These are phyloP conservation scores for Volucella inanis DNA, from an alignment of 2,888 invertebrate species.

Conservation along the genomic window DNA sequence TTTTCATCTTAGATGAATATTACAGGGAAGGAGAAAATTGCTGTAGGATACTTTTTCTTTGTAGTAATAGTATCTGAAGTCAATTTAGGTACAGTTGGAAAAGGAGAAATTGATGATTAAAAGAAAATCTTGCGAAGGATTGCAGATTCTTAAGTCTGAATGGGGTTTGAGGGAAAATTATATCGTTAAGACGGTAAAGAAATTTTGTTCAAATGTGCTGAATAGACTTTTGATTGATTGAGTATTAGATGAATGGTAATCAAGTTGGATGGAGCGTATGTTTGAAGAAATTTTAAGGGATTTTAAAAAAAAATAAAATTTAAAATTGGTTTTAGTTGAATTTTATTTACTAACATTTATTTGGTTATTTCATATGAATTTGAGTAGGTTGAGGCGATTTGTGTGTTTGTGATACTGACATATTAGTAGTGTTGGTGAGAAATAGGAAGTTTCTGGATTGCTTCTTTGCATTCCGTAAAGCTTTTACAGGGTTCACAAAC, in stretches of 20 bases:
- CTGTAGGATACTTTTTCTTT: slow-evolving; percentile 38
- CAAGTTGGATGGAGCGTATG: neutral
- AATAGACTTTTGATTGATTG: slow-evolving; percentile 39
- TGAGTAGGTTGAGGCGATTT: too few relatives aligned
- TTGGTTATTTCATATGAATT: too few relatives aligned
- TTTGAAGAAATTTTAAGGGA: neutral
- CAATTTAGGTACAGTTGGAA: neutral
- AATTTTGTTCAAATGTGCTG: slow-evolving; percentile 34
- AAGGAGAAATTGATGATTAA: slow-evolving; percentile 9
- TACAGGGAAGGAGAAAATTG: neutral
- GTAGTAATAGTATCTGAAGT: neutral
- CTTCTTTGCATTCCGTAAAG: too few relatives aligned
- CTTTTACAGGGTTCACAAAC: too few relatives aligned
- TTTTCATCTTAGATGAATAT: slow-evolving; percentile 44
- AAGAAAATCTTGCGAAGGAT: slow-evolving; percentile 21
- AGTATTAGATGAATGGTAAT: slow-evolving; percentile 34
- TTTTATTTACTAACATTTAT: too few relatives aligned
- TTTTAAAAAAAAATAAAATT: too few relatives aligned
- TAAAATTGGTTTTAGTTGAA: too few relatives aligned
- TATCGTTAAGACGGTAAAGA: slow-evolving; percentile 29
- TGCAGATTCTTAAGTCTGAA: slow-evolving; percentile 24
- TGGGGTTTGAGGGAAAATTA: slow-evolving; percentile 29
- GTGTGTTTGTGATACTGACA: too few relatives aligned
- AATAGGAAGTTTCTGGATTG: too few relatives aligned
- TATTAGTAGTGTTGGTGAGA: too few relatives aligned